These are phyloP conservation scores for Eidolon dupreanum DNA, from an alignment of 2,797 vertebrate genomes.

Conservation along the genomic window DNA sequence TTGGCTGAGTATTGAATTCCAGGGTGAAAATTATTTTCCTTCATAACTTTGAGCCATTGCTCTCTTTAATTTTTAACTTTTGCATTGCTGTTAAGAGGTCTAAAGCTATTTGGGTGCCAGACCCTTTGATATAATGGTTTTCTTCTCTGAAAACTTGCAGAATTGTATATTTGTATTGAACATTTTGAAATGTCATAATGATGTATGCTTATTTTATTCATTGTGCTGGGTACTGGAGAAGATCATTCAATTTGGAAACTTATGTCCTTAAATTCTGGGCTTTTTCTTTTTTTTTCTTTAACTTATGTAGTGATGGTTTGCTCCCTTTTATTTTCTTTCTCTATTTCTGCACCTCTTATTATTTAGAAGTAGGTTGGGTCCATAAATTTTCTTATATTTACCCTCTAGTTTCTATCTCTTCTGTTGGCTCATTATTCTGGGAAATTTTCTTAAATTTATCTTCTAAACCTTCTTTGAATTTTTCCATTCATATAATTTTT, in stretches of 20 bases:
- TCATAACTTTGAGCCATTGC: neutral
- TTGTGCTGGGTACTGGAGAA: neutral
- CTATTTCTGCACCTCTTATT: neutral
- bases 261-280: neutral
- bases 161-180: neutral
- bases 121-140: neutral
- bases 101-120: neutral
- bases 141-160: neutral
- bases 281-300: neutral
- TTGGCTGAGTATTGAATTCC: neutral
- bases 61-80: neutral
- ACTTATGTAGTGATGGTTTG: neutral
- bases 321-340: neutral
- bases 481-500: neutral
- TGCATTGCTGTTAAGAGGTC: neutral
- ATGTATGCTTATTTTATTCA: neutral
- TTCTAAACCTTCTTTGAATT: neutral
- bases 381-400: neutral
- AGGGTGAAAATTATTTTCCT: neutral
- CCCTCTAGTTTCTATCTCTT: neutral
- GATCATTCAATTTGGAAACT: neutral
- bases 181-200: neutral
- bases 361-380: neutral
- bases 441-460: slow-evolving; percentile 1
- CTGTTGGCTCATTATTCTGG: neutral